These are phyloP conservation scores for Drosophila parthenogenetica DNA, from an alignment of 2,888 invertebrate species.

Conservation along the genomic window DNA sequence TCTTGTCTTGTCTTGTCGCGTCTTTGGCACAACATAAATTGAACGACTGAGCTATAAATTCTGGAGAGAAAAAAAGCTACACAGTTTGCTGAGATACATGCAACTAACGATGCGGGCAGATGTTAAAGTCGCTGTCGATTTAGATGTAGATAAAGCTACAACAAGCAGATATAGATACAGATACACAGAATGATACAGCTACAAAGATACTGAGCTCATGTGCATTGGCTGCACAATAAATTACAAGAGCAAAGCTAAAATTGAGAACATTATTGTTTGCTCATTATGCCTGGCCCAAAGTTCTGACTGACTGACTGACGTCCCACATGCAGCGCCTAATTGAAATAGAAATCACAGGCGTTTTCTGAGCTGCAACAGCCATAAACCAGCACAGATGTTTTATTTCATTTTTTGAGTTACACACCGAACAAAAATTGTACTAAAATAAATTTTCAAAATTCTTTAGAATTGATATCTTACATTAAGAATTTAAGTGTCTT, in stretches of 20 bases:
- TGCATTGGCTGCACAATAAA: constrained; percentile 51
- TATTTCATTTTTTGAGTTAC: constrained; percentile 67
- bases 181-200: constrained; percentile 28
- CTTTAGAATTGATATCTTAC: no score
- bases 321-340: constrained; percentile 69
- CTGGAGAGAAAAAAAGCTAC: constrained; percentile 30
- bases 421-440: not conserved
- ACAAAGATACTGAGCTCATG: constrained; percentile 16
- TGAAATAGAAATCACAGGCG: constrained; percentile 72
- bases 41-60: constrained; percentile 66
- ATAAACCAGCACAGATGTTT: constrained; percentile 67
- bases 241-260: constrained; percentile 49
- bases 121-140: constrained; percentile 17
- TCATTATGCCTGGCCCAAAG: constrained; percentile 57
- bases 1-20: constrained; percentile 14
- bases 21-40: constrained; percentile 66
- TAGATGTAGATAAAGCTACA: constrained; percentile 29
- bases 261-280: constrained; percentile 75
- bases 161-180: constrained; percentile 30
- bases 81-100: constrained; percentile 50
- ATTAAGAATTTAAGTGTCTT: no score
- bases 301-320: constrained; percentile 39
- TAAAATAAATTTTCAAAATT: no score
- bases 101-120: constrained; percentile 58
- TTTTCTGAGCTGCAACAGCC: constrained; percentile 30